A percentile compares a stretch with the other conserved stretches of the same genome.
phyloP scores from a whole-genome alignment of 2,113 vertebrate species.

The Hydrochoerus hydrochaeris region DNA sequence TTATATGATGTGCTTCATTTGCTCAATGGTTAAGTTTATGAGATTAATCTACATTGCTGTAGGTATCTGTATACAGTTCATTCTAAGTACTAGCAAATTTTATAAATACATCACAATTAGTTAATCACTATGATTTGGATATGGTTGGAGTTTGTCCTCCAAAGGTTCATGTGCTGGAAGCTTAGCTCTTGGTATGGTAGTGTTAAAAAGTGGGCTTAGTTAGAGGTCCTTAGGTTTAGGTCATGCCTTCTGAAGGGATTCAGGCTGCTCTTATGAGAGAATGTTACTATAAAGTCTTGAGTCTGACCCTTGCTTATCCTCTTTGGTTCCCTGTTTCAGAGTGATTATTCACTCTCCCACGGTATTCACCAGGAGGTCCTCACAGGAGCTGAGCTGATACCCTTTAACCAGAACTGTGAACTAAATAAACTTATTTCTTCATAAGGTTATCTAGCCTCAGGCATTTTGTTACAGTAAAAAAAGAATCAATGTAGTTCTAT shows the following conservation, averaged over 20 bases:
- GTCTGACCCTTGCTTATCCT: not conserved
- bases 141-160: not conserved
- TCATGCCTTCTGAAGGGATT: not conserved
- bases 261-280: not conserved
- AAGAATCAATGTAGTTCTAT: not conserved
- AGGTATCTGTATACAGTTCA: not conserved
- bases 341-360: not conserved
- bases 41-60: not conserved
- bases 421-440: not conserved
- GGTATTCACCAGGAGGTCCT: not conserved
- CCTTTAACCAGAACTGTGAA: not conserved
- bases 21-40: not conserved
- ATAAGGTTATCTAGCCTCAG: not conserved
- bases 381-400: not conserved
- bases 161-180: not conserved
- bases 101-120: not conserved
- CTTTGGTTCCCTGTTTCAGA: not conserved
- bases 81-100: not conserved
- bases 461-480: not conserved
- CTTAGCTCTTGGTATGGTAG: not conserved
- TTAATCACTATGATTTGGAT: not conserved
- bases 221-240: not conserved
- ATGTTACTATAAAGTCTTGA: not conserved
- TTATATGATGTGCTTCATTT: not conserved
- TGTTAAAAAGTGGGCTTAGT: not conserved